Percentiles rank a stretch among this genome's conserved stretches.
Conservation (phyloP, 2,888 invertebrate genomes). For the Parnassius glacialis region DNA sequence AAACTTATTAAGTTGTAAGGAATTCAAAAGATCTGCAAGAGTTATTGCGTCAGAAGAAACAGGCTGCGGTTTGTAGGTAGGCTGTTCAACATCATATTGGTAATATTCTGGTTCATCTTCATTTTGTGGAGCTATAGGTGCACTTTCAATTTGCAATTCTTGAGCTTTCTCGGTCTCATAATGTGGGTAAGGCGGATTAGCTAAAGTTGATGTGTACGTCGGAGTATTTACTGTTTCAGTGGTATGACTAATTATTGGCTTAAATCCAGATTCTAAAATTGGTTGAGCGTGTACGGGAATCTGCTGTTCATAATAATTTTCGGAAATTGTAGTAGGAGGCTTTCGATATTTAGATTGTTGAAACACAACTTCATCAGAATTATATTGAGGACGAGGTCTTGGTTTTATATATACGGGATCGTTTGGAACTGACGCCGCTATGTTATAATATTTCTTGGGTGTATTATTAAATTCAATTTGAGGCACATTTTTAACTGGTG, state of each 20-base stretch:
- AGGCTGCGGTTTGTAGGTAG: slow-evolving; percentile 42
- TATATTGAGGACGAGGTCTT: slow-evolving; percentile 55
- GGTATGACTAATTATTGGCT: slow-evolving; percentile 53
- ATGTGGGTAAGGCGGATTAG: slow-evolving; percentile 36
- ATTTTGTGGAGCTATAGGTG: slow-evolving; percentile 36
- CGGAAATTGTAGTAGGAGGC: slow-evolving; percentile 57
- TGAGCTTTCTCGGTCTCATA: slow-evolving; percentile 45
- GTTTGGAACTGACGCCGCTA: slow-evolving; percentile 47
- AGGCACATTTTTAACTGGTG: slow-evolving; percentile 53
- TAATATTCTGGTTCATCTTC: slow-evolving; percentile 49
- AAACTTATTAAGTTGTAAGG: slow-evolving; percentile 87
- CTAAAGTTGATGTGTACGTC: slow-evolving; percentile 41
- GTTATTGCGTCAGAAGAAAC: slow-evolving; percentile 47
- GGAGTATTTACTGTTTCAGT: slow-evolving; percentile 44
- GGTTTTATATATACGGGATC: slow-evolving; percentile 59
- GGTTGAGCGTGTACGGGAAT: slow-evolving; percentile 47
- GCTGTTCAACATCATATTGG: slow-evolving; percentile 54
- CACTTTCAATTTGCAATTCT: slow-evolving; percentile 32
- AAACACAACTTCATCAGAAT: slow-evolving; percentile 48
- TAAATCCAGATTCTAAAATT: slow-evolving; percentile 62
- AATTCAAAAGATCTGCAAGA: slow-evolving; percentile 82
- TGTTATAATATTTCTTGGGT: slow-evolving; percentile 45
- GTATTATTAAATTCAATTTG: slow-evolving; percentile 41
- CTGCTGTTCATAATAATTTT: slow-evolving; percentile 66
- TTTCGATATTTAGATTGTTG: slow-evolving; percentile 41